Conservation (phyloP, 2,888 invertebrate genomes). For the Myopa testacea region DNA sequence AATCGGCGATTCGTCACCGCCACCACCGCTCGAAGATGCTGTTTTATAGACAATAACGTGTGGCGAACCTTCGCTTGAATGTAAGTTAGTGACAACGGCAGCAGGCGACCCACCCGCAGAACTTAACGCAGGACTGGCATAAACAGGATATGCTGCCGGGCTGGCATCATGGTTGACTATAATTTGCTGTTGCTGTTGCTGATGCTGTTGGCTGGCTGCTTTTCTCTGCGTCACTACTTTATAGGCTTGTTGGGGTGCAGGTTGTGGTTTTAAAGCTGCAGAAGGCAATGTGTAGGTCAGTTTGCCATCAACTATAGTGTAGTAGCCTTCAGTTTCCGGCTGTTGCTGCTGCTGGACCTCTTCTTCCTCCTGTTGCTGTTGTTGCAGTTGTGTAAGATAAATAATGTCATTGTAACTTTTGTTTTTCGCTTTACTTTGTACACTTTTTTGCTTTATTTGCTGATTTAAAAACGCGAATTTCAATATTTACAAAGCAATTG, state of each 20-base stretch:
- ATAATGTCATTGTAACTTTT: slow-evolving; percentile 81
- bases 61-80: slow-evolving; percentile 56
- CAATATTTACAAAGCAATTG: slow-evolving; percentile 34
- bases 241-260: slow-evolving; percentile 21
- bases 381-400: slow-evolving; percentile 65
- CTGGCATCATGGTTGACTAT: slow-evolving; percentile 53
- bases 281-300: slow-evolving; percentile 49
- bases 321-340: slow-evolving; percentile 47
- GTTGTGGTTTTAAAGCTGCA: slow-evolving; percentile 43
- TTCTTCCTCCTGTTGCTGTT: slow-evolving; percentile 54
- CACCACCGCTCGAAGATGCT: slow-evolving; percentile 48
- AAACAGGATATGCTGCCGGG: slow-evolving; percentile 76
- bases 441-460: slow-evolving; percentile 66
- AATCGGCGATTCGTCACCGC: slow-evolving; percentile 54
- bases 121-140: slow-evolving; percentile 77
- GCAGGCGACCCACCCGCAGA: slow-evolving; percentile 62
- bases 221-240: slow-evolving; percentile 48
- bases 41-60: slow-evolving; percentile 66
- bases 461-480: slow-evolving; percentile 44
- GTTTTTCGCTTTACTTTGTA: slow-evolving; percentile 82
- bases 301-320: slow-evolving; percentile 53
- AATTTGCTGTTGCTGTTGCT: slow-evolving; percentile 54
- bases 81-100: slow-evolving; percentile 58
- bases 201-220: slow-evolving; percentile 49
- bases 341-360: slow-evolving; percentile 50